Percentiles rank a stretch among this genome's conserved stretches.
Evolutionary conservation across 2,797 vertebrate species (phyloP).

Genomic region (Sebastes iracundus): DNA sequence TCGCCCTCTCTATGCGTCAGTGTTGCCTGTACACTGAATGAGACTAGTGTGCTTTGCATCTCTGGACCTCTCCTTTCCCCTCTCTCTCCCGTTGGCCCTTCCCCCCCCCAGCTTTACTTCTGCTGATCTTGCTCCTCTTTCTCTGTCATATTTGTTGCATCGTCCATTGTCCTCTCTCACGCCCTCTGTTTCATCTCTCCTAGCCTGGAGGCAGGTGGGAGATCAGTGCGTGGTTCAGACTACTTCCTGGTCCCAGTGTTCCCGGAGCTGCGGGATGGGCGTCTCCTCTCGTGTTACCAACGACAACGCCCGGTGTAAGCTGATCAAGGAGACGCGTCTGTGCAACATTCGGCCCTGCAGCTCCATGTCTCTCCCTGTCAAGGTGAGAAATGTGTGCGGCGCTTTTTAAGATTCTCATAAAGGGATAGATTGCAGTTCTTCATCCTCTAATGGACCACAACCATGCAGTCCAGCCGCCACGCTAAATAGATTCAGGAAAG

Average conservation of each 20-base stretch:
- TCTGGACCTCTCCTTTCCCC: too few relatives aligned
- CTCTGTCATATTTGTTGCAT: background rate
- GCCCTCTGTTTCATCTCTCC: slow-evolving; percentile 18
- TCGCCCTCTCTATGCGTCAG: too few relatives aligned
- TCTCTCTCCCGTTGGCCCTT: too few relatives aligned
- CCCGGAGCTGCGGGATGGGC: slow-evolving; percentile 87
- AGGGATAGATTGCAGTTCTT: slow-evolving; percentile 15
- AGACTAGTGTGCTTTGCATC: too few relatives aligned
- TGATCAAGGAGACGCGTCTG: slow-evolving; percentile 85
- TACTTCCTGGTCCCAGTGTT: slow-evolving; percentile 87
- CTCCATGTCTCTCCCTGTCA: slow-evolving; percentile 79
- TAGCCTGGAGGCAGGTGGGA: slow-evolving; percentile 77
- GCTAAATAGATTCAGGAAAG: slow-evolving; percentile 57
- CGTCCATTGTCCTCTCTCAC: background rate
- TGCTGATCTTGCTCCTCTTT: slow-evolving; percentile 8
- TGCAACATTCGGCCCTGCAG: slow-evolving; percentile 87
- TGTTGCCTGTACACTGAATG: too few relatives aligned
- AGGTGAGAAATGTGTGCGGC: slow-evolving; percentile 73
- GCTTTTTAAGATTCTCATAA: slow-evolving; percentile 33
- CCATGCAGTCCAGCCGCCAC: background rate
- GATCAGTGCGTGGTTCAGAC: slow-evolving; percentile 82
- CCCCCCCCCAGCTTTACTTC: slow-evolving; percentile 8
- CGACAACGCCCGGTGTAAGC: slow-evolving; percentile 85
- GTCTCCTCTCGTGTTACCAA: slow-evolving; percentile 86
- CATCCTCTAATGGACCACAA: slow-evolving; percentile 17